These are phyloP conservation scores for Drosophila virilis DNA, from an alignment of 1,140 invertebrate genomes.

Conservation along the genomic window DNA sequence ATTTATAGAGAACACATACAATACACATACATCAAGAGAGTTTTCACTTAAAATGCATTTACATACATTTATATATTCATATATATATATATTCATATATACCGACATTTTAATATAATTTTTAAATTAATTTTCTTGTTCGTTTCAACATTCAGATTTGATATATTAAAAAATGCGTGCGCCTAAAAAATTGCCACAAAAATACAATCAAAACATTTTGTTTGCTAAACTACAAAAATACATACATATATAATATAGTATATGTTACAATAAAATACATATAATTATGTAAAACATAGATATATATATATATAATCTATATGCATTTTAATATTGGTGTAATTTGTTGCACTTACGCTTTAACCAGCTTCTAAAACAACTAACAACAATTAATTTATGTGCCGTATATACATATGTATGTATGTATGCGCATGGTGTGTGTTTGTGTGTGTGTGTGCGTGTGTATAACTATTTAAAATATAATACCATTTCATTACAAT, in stretches of 20 bases:
- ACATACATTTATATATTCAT: conserved; percentile 48
- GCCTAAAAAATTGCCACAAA: conserved; percentile 74
- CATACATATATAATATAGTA: conserved; percentile 59
- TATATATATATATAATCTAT: conserved; percentile 13
- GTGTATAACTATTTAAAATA: conserved; percentile 74
- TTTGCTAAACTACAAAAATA: conserved; percentile 76
- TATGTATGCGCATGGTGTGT: conserved; percentile 13
- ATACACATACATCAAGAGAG: conserved; percentile 48
- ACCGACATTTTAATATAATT: conserved; percentile 45
- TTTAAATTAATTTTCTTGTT: conserved; percentile 33
- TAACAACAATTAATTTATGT: conserved; percentile 60
- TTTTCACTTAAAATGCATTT: conserved; percentile 53
- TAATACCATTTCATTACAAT: conserved; percentile 70
- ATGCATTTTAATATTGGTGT: conserved; percentile 44
- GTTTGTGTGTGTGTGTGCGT: conserved; percentile 23
- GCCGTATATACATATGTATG: conserved; percentile 26
- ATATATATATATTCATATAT: conserved; percentile 10
- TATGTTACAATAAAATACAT: conserved; percentile 69
- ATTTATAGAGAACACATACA: conserved; percentile 53
- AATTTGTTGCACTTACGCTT: conserved; percentile 44
- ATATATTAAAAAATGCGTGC: conserved; percentile 63
- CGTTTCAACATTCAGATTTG: conserved; percentile 63
- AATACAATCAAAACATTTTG: conserved; percentile 79
- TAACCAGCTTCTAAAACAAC: conserved; percentile 58
- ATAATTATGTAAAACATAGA: conserved; percentile 44